Base-by-base conservation (phyloP, 2,797 vertebrate genomes). In the Argentina silus region DNA sequence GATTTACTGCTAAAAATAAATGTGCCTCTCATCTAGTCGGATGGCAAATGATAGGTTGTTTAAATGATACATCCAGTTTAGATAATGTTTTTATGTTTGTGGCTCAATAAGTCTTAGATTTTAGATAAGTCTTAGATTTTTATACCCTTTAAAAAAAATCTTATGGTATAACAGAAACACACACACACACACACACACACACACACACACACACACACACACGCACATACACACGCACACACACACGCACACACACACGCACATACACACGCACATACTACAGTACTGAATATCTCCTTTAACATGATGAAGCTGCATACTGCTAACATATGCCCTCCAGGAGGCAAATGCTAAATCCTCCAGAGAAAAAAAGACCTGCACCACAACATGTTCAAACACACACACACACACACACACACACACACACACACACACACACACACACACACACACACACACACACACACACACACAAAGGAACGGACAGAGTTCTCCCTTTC, bases 221-320 rank as follows among this genome's bases (percentile, higher is more conserved):
- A 36, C 27, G 27, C 27, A 36, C 27, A 36, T 4, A 36, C 27
- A 36, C 27, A 36, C 27, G 27, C 27, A 36, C 27, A 36, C 27
- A 4, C 27, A 4, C 27, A 36, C 27, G 4, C 51, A 6, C 51
- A 55, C 51, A 55, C 51, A 55, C 51, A 55, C 51, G 17, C 4
- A 55, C 51, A 55, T 12, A 55, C 51, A 17, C 51, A 55, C 51
- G 4, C 51, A 55, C 51, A 14, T 9, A 51, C 78, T 69, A 76
- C 73, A 66, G 83, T 76, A 74, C 73, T 59, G 57, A 74, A 89
- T 82, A 68, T 80, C 75, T 81, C 42, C 75, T 78, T 85, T 64
- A 72, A 72, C 60, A 15, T 10, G 0, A 68, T 59, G 62, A 77
- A 79, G 79, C 81, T 67, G 61, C 71, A 53, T 23, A 47, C 72